These are phyloP conservation scores for Dendrocincla fuliginosa DNA, from an alignment of 2,797 vertebrate species.

Conservation along the genomic window DNA sequence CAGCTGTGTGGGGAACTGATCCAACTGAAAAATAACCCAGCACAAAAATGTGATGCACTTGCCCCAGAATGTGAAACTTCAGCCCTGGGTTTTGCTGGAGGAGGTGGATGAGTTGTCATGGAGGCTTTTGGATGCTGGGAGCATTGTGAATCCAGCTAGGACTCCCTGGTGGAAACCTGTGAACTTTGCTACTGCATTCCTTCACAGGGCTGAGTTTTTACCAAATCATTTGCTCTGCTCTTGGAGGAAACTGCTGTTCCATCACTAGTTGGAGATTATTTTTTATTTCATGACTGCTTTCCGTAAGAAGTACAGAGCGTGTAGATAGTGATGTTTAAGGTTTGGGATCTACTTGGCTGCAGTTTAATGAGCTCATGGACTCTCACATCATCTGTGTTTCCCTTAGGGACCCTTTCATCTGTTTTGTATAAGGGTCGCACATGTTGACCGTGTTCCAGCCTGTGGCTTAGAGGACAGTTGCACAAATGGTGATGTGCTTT, in stretches of 20 bases:
- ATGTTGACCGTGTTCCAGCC: neutral
- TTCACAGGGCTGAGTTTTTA: rapidly evolving
- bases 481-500: neutral
- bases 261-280: neutral
- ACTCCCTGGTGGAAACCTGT: neutral
- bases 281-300: neutral
- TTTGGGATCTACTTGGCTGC: neutral
- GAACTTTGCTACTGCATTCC: neutral
- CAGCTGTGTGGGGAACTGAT: conserved; percentile 23
- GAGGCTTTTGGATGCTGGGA: neutral
- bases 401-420: neutral
- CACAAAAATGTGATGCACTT: neutral
- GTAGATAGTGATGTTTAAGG: neutral
- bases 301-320: neutral
- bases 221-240: neutral
- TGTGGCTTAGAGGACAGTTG: neutral
- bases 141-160: neutral
- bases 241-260: neutral
- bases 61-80: conserved; percentile 7
- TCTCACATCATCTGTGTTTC: neutral
- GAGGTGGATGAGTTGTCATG: neutral
- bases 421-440: neutral
- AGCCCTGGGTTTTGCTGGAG: neutral
- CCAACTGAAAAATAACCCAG: neutral
- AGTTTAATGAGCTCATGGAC: neutral